Conservation (phyloP, 2,888 invertebrate genomes). For the Anarsia innoxiella region DNA sequence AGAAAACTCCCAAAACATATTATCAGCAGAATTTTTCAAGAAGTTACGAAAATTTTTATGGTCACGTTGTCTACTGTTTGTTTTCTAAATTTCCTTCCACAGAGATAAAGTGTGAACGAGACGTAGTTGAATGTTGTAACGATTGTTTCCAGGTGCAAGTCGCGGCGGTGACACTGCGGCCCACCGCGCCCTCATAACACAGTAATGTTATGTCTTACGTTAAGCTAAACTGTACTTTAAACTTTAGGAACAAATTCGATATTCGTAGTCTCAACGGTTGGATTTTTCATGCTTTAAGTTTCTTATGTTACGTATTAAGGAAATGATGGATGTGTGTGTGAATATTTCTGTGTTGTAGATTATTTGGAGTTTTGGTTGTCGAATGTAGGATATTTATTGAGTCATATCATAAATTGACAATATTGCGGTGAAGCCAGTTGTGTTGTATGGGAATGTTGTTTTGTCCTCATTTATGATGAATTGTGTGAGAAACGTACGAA, state of each 20-base stretch:
- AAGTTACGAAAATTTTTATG: too few relatives aligned
- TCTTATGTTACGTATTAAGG: slow-evolving; percentile 36
- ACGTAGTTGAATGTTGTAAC: neutral
- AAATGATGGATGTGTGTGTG: neutral
- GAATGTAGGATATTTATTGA: neutral
- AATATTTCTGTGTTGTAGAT: slow-evolving; percentile 1
- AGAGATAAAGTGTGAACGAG: too few relatives aligned
- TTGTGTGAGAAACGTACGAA: too few relatives aligned
- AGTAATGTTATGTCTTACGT: slow-evolving; percentile 37
- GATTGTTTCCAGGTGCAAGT: slow-evolving; percentile 37
- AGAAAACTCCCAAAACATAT: too few relatives aligned
- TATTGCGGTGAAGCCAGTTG: slow-evolving; percentile 2
- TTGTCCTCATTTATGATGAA: too few relatives aligned
- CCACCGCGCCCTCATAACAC: slow-evolving; percentile 66
- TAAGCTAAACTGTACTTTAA: slow-evolving; percentile 51
- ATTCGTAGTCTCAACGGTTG: slow-evolving; percentile 54
- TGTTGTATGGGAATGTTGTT: neutral
- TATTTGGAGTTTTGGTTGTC: neutral
- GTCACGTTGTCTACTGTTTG: too few relatives aligned
- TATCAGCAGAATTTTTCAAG: too few relatives aligned
- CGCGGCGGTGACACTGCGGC: slow-evolving; percentile 45
- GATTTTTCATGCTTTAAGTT: slow-evolving; percentile 69
- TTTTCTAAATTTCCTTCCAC: too few relatives aligned
- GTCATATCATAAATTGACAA: slow-evolving; percentile 10
- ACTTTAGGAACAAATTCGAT: slow-evolving; percentile 68